Evolutionary conservation across 2,113 vertebrate species (phyloP).

Genomic region (Solea senegalensis): DNA sequence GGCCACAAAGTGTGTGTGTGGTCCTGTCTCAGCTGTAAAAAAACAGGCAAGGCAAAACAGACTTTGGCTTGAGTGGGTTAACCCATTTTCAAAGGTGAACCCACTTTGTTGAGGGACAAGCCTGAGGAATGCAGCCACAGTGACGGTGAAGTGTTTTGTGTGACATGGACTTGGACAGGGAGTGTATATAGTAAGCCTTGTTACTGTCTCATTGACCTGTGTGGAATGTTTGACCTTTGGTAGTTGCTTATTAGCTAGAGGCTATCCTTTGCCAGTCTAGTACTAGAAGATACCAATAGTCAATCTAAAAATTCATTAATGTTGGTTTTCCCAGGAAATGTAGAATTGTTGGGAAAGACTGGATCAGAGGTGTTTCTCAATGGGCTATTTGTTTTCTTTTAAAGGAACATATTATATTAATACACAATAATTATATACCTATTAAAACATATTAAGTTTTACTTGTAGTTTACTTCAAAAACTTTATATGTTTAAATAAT

Average conservation of each 20-base stretch:
- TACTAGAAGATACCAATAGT: conserved; percentile 39
- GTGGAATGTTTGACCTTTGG: conserved; percentile 52
- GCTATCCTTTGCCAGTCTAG: conserved; percentile 2
- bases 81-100: conserved; percentile 47
- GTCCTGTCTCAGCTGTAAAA: conserved; percentile 66
- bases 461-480: background rate
- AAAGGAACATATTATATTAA: background rate
- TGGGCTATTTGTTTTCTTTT: conserved; percentile 41
- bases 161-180: conserved; percentile 43
- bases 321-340: conserved; percentile 37
- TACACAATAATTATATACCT: too few relatives aligned
- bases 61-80: conserved; percentile 50
- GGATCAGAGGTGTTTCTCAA: conserved; percentile 21
- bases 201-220: conserved; percentile 59
- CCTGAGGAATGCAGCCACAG: conserved; percentile 53
- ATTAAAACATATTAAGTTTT: too few relatives aligned
- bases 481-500: too few relatives aligned
- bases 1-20: conserved; percentile 66
- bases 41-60: conserved; percentile 61
- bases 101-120: conserved; percentile 49
- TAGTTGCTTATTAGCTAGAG: background rate
- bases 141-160: conserved; percentile 39
- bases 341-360: conserved; percentile 22
- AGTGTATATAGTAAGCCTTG: conserved; percentile 39
- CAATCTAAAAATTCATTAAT: conserved; percentile 41